Percentiles rank a stretch among this genome's conserved stretches.
Evolutionary conservation across 2,797 vertebrate species (phyloP).

Genomic region (Tarsius wallacei): DNA sequence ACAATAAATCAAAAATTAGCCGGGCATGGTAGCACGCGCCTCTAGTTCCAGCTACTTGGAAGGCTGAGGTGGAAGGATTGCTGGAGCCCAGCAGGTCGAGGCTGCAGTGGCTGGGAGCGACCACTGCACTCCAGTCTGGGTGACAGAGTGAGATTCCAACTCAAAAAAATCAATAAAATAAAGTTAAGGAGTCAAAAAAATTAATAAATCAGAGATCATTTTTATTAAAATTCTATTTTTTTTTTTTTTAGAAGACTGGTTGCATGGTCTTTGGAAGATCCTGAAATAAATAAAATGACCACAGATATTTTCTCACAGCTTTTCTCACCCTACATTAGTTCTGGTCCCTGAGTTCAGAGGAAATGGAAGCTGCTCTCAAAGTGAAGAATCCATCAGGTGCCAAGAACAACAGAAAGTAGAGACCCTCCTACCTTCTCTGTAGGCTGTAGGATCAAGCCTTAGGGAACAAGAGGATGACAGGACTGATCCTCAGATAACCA

Average conservation of each 20-base stretch:
- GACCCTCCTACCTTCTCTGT: neutral
- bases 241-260: constrained; percentile 47
- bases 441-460: neutral
- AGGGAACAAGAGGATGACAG: neutral
- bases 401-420: neutral
- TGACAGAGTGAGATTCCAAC: no score
- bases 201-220: neutral
- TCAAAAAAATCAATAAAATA: no score
- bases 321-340: neutral
- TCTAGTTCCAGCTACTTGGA: no score
- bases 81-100: no score
- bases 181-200: no score
- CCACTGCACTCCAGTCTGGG: no score
- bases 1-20: no score
- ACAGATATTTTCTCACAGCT: neutral
- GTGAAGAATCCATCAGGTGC: neutral
- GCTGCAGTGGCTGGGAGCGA: no score
- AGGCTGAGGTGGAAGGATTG: no score
- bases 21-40: no score
- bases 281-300: constrained; percentile 7
- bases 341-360: neutral
- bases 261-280: constrained; percentile 39
- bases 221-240: constrained; percentile 66
- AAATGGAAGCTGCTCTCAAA: neutral
- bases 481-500: neutral